These are phyloP conservation scores for Coenonympha arcania DNA, from an alignment of 2,888 invertebrate species.

Conservation along the genomic window DNA sequence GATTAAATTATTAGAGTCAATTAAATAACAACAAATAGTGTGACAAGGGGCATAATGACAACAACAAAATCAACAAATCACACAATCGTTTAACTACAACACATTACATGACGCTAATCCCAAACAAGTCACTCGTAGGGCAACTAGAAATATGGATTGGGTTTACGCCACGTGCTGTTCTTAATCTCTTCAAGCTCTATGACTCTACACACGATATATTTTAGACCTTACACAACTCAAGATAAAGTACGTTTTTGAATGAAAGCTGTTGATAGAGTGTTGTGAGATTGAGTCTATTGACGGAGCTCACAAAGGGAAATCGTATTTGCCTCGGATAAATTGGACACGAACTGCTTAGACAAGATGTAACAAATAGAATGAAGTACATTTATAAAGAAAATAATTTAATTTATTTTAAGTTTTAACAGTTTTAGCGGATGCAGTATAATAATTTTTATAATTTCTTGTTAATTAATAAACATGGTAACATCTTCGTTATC, in stretches of 20 bases:
- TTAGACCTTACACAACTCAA: background rate
- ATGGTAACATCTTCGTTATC: no score
- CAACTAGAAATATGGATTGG: slow-evolving; percentile 7
- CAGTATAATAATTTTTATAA: no score
- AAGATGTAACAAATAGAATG: background rate
- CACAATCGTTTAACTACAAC: background rate
- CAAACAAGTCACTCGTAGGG: slow-evolving; percentile 8
- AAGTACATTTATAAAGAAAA: no score
- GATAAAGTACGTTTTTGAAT: background rate
- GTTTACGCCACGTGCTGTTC: slow-evolving; percentile 5
- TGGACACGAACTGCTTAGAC: slow-evolving; percentile 6
- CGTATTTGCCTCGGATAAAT: slow-evolving; percentile 12
- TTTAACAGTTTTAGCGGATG: no score
- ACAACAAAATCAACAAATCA: slow-evolving; percentile 1
- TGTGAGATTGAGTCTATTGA: background rate
- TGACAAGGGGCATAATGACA: background rate
- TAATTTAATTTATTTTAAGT: no score
- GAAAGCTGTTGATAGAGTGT: background rate
- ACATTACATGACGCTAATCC: slow-evolving; percentile 11
- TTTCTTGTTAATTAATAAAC: no score
- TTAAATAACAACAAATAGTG: no score
- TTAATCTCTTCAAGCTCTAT: slow-evolving; percentile 1
- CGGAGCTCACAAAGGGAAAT: slow-evolving; percentile 12
- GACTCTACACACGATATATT: background rate
- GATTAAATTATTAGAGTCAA: no score